A percentile compares a stretch with the other conserved stretches of the same genome.
Evolutionary conservation across 2,797 vertebrate species (phyloP).

Genomic region (Peromyscus eremicus): DNA sequence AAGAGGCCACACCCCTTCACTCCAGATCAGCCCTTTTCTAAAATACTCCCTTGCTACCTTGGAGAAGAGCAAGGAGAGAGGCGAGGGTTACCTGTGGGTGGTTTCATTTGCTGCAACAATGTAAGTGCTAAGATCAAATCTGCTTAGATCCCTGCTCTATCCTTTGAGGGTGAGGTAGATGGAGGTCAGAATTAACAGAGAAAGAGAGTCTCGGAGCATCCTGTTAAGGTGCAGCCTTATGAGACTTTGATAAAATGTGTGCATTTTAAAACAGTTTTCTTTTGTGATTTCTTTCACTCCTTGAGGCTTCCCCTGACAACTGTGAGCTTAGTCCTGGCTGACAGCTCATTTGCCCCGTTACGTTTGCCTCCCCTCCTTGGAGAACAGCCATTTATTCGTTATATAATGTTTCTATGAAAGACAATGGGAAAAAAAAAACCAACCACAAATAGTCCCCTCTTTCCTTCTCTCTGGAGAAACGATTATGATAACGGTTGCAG

Average conservation of each 20-base stretch:
- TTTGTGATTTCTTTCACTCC: neutral
- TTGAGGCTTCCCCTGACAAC: neutral
- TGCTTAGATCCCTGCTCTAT: constrained; percentile 15
- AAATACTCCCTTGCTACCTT: neutral
- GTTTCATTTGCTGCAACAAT: neutral
- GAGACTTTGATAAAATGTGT: neutral
- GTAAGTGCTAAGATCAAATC: neutral
- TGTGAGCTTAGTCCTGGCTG: neutral
- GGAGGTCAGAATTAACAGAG: constrained; percentile 13
- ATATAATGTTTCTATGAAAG: neutral
- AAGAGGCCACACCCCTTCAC: neutral
- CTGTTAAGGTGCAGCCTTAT: neutral
- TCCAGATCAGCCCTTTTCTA: neutral
- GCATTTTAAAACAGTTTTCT: neutral
- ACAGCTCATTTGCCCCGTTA: neutral
- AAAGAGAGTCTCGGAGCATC: neutral
- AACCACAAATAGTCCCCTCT: neutral
- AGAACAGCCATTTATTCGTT: constrained; percentile 7
- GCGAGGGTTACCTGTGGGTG: neutral
- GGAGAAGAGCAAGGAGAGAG: neutral
- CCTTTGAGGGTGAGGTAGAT: neutral
- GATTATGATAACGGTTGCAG: neutral
- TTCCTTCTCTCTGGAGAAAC: constrained; percentile 45
- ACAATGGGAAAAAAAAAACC: neutral
- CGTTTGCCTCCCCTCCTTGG: neutral